Conservation (phyloP, 2,888 invertebrate genomes). For the Apamea anceps region DNA sequence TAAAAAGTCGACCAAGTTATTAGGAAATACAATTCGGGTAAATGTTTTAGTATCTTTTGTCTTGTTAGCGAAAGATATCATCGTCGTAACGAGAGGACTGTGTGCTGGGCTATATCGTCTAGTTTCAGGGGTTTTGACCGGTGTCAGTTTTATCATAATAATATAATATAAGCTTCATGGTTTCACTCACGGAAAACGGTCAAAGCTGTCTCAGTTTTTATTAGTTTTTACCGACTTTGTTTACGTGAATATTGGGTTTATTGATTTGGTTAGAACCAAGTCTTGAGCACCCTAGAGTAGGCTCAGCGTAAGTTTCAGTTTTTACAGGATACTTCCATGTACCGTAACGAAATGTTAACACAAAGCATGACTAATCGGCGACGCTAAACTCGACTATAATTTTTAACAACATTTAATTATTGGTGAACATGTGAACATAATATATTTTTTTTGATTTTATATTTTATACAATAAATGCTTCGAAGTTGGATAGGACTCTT, state of each 20-base stretch:
- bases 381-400: not conserved
- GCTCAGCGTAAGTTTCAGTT: not conserved
- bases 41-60: conserved; percentile 53
- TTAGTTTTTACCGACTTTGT: not conserved
- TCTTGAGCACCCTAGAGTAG: not conserved
- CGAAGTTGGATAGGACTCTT: not conserved
- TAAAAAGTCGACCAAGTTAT: conserved; percentile 35
- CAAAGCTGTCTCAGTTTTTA: not conserved
- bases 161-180: conserved; percentile 24
- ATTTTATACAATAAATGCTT: not conserved
- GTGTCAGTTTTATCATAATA: conserved; percentile 30
- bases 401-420: conserved; percentile 24
- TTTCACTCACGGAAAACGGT: conserved; percentile 8
- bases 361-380: not conserved
- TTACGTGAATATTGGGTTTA: not conserved
- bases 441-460: not conserved
- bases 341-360: conserved; percentile 4
- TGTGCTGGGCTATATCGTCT: conserved; percentile 12
- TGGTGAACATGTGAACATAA: conserved; percentile 4
- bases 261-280: not conserved
- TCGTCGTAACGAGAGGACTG: conserved; percentile 61
- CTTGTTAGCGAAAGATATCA: conserved; percentile 57
- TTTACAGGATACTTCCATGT: too few relatives aligned
- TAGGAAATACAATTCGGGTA: conserved; percentile 51
- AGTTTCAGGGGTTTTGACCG: conserved; percentile 29